Conservation (phyloP, 2,888 invertebrate genomes). For the Hoplodrina ambigua region DNA sequence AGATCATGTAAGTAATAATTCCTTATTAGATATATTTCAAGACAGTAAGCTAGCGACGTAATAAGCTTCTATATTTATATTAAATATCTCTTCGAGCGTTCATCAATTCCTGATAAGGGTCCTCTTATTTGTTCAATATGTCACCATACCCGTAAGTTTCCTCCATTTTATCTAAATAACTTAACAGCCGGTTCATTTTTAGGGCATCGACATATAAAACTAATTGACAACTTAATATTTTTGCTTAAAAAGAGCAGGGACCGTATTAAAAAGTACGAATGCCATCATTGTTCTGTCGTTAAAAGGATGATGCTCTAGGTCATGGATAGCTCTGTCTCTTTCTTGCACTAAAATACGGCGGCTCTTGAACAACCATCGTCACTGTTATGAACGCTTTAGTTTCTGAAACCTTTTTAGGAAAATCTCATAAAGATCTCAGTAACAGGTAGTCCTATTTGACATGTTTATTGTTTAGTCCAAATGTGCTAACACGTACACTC, state of each 20-base stretch:
- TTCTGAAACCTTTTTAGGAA: background rate
- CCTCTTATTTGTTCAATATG: background rate
- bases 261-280: too few relatives aligned
- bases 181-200: conserved; percentile 1
- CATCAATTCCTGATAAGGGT: conserved; percentile 15
- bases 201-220: background rate
- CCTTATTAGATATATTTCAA: too few relatives aligned
- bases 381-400: background rate
- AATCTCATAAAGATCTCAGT: conserved; percentile 4
- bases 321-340: too few relatives aligned
- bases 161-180: conserved; percentile 3
- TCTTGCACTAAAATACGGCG: too few relatives aligned
- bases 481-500: background rate
- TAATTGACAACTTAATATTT: background rate
- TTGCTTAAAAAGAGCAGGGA: background rate
- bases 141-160: background rate
- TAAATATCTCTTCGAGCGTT: background rate
- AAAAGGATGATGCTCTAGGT: too few relatives aligned
- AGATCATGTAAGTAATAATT: too few relatives aligned
- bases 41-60: background rate
- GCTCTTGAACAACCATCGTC: background rate
- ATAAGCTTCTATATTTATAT: background rate
- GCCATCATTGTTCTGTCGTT: too few relatives aligned
- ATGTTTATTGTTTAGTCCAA: background rate
- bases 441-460: background rate